Evolutionary conservation across 2,113 vertebrate species (phyloP), one percentile per base, ranked within the genome.

Genomic region (Onychorhynchus coronatus): DNA sequence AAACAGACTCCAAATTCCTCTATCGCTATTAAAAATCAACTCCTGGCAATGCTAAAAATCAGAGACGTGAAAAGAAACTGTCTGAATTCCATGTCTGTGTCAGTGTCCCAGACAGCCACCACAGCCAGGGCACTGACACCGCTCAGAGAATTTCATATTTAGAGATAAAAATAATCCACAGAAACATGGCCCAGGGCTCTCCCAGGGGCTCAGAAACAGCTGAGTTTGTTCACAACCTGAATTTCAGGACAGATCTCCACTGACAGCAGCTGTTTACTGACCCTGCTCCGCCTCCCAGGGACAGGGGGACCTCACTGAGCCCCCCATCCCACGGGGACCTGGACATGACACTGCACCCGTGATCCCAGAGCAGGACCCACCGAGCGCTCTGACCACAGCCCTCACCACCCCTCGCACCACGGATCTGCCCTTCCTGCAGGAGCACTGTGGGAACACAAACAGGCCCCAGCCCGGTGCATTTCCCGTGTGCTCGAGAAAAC

Each of bases 401-500:
- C 68, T 27, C 9, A 0, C 3, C 0, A 1, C 14, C 27, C 58
- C 11, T 2, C 3, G 11, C 3, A 3, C 21, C 35, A 2, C 1
- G 6, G 9, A 2, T n/a, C 31, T 30, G 27, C 77, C 39, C 24
- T n/a, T 31, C 1, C 13, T 37, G 71, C 62, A 37, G 84, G 49
- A 82, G 37, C 31, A 41, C 70, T 71, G 10, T 47, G 80, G 85
- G 91, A 73, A 75, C 59, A 33, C 28, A 15, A 63, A 59, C 10
- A 12, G 35, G 66, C 77, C 33, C 4, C 37, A 3, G 80, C 37
- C 91, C 6, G 9, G 49, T 28, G 61, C 62, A 31, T 22, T 90
- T 42, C 47, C 41, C 12, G 33, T 9, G 44, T 27, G 16, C 58
- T 88, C 31, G 55, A 72, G 72, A 79, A 71, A 92, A 19, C 42